Percentiles rank a stretch among this genome's conserved stretches.
These are phyloP conservation scores for Diaprepes abbreviatus DNA, from an alignment of 2,888 invertebrate species.

Conservation along the genomic window DNA sequence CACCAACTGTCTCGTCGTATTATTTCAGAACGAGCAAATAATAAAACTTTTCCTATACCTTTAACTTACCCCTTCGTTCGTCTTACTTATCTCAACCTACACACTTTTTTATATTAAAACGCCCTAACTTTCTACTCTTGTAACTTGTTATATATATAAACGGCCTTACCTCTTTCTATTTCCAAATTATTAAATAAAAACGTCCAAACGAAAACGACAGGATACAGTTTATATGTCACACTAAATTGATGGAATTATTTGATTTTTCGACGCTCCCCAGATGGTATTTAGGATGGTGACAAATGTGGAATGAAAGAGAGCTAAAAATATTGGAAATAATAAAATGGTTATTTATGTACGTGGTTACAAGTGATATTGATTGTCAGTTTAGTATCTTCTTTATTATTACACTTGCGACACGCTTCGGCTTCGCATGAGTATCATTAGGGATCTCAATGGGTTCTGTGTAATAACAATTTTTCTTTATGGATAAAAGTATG, in stretches of 20 bases:
- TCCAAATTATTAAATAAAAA: constrained; percentile 1
- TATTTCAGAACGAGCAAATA: too few relatives aligned
- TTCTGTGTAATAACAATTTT: too few relatives aligned
- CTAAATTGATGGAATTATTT: constrained; percentile 1
- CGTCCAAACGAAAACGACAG: background rate
- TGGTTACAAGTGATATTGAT: too few relatives aligned
- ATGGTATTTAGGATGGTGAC: background rate
- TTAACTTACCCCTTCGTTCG: too few relatives aligned
- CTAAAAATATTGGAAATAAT: background rate
- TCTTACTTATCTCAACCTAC: background rate
- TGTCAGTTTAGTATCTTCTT: too few relatives aligned
- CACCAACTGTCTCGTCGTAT: too few relatives aligned
- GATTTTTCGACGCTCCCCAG: constrained; percentile 1
- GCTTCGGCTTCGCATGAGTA: too few relatives aligned
- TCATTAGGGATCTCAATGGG: too few relatives aligned
- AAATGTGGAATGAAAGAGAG: background rate
- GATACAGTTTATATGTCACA: constrained; percentile 2
- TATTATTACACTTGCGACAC: too few relatives aligned
- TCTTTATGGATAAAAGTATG: too few relatives aligned
- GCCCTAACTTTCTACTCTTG: background rate
- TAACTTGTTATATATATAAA: background rate
- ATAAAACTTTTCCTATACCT: too few relatives aligned
- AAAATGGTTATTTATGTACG: background rate
- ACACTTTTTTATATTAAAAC: background rate
- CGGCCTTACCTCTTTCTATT: background rate